phyloP scores from a whole-genome alignment of 2,113 vertebrate genomes.

The Podarcis raffonei region DNA sequence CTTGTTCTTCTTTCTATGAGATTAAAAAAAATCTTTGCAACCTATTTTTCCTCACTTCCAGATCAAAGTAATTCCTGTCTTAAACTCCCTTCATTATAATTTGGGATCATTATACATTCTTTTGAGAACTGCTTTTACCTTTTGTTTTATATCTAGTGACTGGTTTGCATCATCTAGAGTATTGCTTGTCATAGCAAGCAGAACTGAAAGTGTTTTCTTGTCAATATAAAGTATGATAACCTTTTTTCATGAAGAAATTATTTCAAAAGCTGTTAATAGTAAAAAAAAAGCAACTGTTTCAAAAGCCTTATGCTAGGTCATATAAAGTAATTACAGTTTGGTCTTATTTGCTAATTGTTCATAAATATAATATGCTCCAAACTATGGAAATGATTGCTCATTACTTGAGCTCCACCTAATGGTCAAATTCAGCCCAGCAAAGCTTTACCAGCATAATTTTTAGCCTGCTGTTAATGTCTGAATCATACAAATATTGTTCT shows the following conservation, averaged over 20 bases:
- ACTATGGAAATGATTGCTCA: neutral
- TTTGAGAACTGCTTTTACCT: neutral
- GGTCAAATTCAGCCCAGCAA: constrained; percentile 42
- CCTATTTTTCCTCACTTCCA: constrained; percentile 40
- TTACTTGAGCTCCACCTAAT: constrained; percentile 62
- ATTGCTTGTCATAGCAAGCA: neutral
- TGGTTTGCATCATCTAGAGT: constrained; percentile 5
- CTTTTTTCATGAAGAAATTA: constrained; percentile 22
- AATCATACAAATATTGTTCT: neutral
- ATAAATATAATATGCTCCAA: neutral
- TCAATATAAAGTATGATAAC: neutral
- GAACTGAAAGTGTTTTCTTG: neutral
- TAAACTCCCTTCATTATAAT: constrained; percentile 13
- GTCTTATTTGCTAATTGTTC: constrained; percentile 4
- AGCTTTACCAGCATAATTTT: rapidly evolving
- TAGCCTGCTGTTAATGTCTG: neutral
- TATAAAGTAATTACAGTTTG: neutral
- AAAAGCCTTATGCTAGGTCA: neutral
- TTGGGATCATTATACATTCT: constrained; percentile 16
- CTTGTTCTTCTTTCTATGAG: constrained; percentile 36
- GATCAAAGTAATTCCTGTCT: constrained; percentile 15
- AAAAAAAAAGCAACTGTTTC: neutral
- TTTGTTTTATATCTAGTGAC: constrained; percentile 21
- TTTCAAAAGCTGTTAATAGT: constrained; percentile 4
- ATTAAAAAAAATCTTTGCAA: constrained; percentile 26